Percentiles rank a stretch among this genome's conserved stretches.
Evolutionary conservation across 2,888 invertebrate genomes (phyloP).

Genomic region (Ypsolopha sequella): DNA sequence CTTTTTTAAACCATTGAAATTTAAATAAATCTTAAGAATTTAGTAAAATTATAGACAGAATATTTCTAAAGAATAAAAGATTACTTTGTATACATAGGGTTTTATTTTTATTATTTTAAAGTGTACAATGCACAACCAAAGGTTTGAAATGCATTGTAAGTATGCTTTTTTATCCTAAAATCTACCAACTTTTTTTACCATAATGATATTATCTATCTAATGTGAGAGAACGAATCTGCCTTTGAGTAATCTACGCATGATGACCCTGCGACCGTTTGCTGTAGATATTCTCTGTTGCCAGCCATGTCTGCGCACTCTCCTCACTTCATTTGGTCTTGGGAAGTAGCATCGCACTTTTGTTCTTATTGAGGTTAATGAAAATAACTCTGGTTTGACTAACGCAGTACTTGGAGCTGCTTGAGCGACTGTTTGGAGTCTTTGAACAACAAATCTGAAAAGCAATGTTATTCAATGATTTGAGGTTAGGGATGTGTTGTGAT

Average conservation of each 20-base stretch:
- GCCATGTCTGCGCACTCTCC: constrained; percentile 78
- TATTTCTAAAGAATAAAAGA: too few relatives aligned
- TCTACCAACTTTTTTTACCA: too few relatives aligned
- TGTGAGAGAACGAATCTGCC: constrained; percentile 79
- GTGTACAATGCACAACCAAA: not conserved
- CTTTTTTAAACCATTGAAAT: too few relatives aligned
- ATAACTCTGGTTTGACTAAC: constrained; percentile 39
- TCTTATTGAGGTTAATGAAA: constrained; percentile 38
- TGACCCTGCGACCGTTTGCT: constrained; percentile 73
- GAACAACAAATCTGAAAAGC: constrained; percentile 36
- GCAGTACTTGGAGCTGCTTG: constrained; percentile 18
- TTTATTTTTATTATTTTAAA: not conserved
- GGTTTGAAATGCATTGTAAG: not conserved
- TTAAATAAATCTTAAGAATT: too few relatives aligned
- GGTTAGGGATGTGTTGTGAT: not conserved
- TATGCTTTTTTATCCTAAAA: not conserved
- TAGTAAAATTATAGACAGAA: too few relatives aligned
- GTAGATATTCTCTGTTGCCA: constrained; percentile 79
- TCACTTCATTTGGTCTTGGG: constrained; percentile 80
- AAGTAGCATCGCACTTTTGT: constrained; percentile 76
- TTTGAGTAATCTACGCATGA: constrained; percentile 83
- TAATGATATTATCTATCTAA: constrained; percentile 33
- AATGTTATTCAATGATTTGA: not conserved
- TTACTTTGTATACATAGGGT: not conserved
- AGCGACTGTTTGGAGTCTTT: constrained; percentile 28